Evolutionary conservation across 2,113 vertebrate species (phyloP).

Genomic region (Oryzias melastigma): DNA sequence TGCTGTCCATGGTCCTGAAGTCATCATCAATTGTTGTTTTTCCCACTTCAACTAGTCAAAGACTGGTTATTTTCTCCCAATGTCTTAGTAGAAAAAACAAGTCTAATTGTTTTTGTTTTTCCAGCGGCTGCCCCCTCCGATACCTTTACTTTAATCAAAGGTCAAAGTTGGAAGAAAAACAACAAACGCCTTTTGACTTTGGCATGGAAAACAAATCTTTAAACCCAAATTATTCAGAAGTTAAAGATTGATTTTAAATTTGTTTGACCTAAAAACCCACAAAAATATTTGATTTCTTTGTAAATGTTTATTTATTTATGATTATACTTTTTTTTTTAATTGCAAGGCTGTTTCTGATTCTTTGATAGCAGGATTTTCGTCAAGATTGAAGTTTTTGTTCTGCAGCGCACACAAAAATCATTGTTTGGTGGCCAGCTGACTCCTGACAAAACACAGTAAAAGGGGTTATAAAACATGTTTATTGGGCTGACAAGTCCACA

Average conservation of each 20-base stretch:
- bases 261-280: neutral
- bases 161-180: conserved; percentile 21
- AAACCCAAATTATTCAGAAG: neutral
- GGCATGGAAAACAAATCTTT: conserved; percentile 17
- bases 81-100: neutral
- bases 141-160: too few species aligned
- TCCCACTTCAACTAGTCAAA: neutral
- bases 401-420: conserved; percentile 60
- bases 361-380: conserved; percentile 41
- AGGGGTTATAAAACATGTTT: conserved; percentile 73
- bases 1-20: conserved; percentile 70
- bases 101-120: conserved; percentile 28
- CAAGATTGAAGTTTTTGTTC: conserved; percentile 11
- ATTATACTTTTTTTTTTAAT: neutral
- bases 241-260: neutral
- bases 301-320: too few species aligned
- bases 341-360: conserved; percentile 9
- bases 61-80: neutral
- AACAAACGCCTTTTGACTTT: conserved; percentile 34
- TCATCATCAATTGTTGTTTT: neutral
- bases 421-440: conserved; percentile 49
- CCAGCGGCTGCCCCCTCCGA: conserved; percentile 18
- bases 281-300: too few species aligned
- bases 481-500: conserved; percentile 72
- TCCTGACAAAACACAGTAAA: conserved; percentile 58